Percentiles rank a stretch among this genome's conserved stretches.
Evolutionary conservation across 2,888 invertebrate species (phyloP).

Genomic region (Drosophila cognata): DNA sequence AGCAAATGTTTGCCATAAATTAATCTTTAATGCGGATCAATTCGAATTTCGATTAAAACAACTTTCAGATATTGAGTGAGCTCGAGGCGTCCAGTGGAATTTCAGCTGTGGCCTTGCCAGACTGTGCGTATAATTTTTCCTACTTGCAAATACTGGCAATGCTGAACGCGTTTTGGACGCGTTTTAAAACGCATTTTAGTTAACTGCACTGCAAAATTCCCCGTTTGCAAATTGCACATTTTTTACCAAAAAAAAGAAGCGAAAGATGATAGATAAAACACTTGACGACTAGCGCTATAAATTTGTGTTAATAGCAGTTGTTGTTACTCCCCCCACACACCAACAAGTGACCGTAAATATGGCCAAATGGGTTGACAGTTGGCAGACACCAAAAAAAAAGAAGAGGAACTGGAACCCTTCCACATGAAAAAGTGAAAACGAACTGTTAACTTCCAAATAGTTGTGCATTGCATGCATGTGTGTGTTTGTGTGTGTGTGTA

Average conservation of each 20-base stretch:
- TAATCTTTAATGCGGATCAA: constrained; percentile 9
- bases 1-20: constrained; percentile 7
- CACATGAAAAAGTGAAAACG: constrained; percentile 45
- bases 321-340: constrained; percentile 51
- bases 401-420: constrained; percentile 52
- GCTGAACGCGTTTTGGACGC: constrained; percentile 30
- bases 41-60: neutral
- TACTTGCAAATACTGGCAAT: constrained; percentile 2
- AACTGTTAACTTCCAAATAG: constrained; percentile 73
- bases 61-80: neutral
- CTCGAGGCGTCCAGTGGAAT: neutral
- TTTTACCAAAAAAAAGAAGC: constrained; percentile 10
- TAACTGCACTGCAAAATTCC: constrained; percentile 12
- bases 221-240: constrained; percentile 17
- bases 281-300: constrained; percentile 49
- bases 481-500: constrained; percentile 24
- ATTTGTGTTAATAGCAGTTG: constrained; percentile 76
- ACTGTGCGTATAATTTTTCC: neutral
- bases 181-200: constrained; percentile 33
- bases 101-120: neutral
- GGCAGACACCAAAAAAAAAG: constrained; percentile 39
- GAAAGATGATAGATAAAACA: constrained; percentile 16
- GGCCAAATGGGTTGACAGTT: constrained; percentile 75
- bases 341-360: constrained; percentile 72
- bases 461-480: constrained; percentile 36